Percentiles rank a stretch among this genome's conserved stretches.
phyloP scores from a whole-genome alignment of 2,113 vertebrate species.

The Trematomus loennbergii region DNA sequence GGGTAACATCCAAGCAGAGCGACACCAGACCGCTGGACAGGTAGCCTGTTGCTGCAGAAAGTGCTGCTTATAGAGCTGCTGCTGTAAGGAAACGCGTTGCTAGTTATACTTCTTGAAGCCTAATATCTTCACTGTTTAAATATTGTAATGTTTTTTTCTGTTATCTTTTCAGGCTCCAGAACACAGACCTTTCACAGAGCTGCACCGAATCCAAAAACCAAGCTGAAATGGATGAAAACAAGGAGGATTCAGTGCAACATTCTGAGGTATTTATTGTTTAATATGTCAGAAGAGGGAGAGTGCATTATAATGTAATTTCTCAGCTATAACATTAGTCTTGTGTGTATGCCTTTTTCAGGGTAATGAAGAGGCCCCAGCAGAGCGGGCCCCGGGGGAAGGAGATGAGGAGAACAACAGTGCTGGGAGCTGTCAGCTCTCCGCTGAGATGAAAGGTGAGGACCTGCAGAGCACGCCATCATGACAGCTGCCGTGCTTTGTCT shows the following conservation, averaged over 20 bases:
- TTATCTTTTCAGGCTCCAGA: conserved; percentile 75
- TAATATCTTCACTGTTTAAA: not conserved
- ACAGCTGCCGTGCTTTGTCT: conserved; percentile 28
- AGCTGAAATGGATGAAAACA: conserved; percentile 68
- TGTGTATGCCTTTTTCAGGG: conserved; percentile 65
- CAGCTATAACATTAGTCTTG: conserved; percentile 32
- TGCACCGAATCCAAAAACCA: conserved; percentile 37
- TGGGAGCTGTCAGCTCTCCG: conserved; percentile 80
- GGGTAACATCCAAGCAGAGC: conserved; percentile 79
- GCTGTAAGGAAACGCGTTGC: not conserved
- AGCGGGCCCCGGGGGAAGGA: conserved; percentile 79
- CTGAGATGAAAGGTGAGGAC: conserved; percentile 81
- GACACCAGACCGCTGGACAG: conserved; percentile 75
- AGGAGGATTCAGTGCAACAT: conserved; percentile 41
- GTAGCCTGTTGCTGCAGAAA: conserved; percentile 72
- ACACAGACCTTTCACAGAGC: conserved; percentile 79
- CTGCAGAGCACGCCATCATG: conserved; percentile 25
- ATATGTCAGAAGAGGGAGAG: not conserved
- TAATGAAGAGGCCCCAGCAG: conserved; percentile 78
- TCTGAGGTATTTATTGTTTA: conserved; percentile 58
- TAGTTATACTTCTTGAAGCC: not conserved
- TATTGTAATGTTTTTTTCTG: not conserved
- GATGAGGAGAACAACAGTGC: conserved; percentile 88
- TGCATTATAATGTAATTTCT: not conserved
- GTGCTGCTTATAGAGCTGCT: not conserved